Base-by-base conservation (phyloP, 2,113 vertebrate species). In the Orientallactaga bullata region DNA sequence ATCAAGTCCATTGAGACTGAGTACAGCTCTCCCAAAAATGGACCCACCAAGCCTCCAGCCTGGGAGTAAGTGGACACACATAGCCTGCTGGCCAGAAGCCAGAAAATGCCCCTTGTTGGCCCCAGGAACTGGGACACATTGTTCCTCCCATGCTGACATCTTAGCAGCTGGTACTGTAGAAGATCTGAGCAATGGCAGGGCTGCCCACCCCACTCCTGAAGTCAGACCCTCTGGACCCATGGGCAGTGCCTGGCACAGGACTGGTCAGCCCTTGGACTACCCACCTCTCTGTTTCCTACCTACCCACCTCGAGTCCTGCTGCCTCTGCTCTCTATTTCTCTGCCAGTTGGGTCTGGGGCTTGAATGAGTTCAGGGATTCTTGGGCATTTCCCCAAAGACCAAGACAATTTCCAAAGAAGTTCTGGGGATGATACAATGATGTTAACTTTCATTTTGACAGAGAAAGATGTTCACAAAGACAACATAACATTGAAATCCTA, bases 201-300 rank as follows among this genome's bases (percentile, higher is more conserved):
- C 55, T 55, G 55, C 55, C 55, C 55, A 55, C 55, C 55, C 55
- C 55, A 55, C 55, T 55, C 55, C 55, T 55, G 55, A 16, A 55
- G 55, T 16, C 55, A 55, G 55, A 55, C 55, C 55, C 12, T 55
- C 55, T 55, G 55, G 55, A 55, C 55, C 51, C 78, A 85, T n/a
- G 15, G 6, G n/a, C 32, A 35, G 0, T 3, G 58, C 35, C 76
- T 32, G 32, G 35, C 88, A 20, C 81, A 85, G 24, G 0, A 28
- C 35, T n/a, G 5, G 2, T 4, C 79, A 26, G 66, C 66, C 68
- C 42, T 58, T 26, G 68, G n/a, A 16, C 74, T 24, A 0, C 2
- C 21, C 28, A 2, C 26, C 66, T n/a, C 51, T 0, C 17, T 24
- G 26, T 42, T n/a, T 2, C 32, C 39, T 15, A 17, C 21, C 55